Conservation (phyloP, 2,888 invertebrate genomes). For the Leptinotarsa peninsularis region DNA sequence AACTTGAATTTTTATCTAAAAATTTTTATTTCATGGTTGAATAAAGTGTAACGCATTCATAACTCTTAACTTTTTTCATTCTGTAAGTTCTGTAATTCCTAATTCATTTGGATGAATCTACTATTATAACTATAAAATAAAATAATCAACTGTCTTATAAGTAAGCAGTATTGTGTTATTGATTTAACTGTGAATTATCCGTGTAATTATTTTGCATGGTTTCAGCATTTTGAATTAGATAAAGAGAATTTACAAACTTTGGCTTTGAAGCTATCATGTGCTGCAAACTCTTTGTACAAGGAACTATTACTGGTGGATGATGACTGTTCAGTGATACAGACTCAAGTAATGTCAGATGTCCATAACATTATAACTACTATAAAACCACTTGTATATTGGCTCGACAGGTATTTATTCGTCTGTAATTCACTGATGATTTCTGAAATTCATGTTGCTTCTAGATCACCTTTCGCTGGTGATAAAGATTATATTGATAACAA, state of each 20-base stretch:
- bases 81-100: too few relatives aligned
- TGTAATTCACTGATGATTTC: not conserved
- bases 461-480: slow-evolving; percentile 74
- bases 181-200: too few relatives aligned
- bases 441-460: slow-evolving; percentile 49
- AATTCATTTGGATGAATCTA: too few relatives aligned
- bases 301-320: slow-evolving; percentile 73
- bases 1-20: too few relatives aligned
- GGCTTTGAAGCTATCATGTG: slow-evolving; percentile 85
- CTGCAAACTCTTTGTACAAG: slow-evolving; percentile 81
- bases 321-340: slow-evolving; percentile 73
- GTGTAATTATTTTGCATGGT: slow-evolving; percentile 34
- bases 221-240: slow-evolving; percentile 89
- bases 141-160: too few relatives aligned
- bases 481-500: slow-evolving; percentile 79
- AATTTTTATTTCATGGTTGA: too few relatives aligned
- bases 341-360: slow-evolving; percentile 86
- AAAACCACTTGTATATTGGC: slow-evolving; percentile 90
- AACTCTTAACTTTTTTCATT: too few relatives aligned
- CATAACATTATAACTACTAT: slow-evolving; percentile 86
- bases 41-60: too few relatives aligned
- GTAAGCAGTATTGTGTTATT: too few relatives aligned
- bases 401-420: slow-evolving; percentile 76
- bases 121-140: too few relatives aligned
- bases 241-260: slow-evolving; percentile 92